Evolutionary conservation across 2,888 invertebrate species (phyloP).

Genomic region (Drosophila merina): DNA sequence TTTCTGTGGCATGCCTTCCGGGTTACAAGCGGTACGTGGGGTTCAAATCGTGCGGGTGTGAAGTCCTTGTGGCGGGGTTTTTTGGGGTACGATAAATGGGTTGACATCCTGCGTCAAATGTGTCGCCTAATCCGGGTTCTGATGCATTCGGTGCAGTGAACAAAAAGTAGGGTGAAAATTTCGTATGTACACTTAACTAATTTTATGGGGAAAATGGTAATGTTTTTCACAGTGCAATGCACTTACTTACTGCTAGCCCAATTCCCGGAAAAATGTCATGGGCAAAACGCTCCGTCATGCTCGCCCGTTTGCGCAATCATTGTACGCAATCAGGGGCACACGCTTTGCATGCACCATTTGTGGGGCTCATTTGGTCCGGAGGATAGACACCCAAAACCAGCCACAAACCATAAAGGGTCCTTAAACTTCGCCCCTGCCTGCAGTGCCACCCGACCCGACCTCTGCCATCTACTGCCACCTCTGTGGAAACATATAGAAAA

Average conservation of each 20-base stretch:
- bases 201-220: too few species aligned
- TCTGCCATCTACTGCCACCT: too few species aligned
- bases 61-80: constrained; percentile 8
- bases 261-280: constrained; percentile 57
- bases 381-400: constrained; percentile 26
- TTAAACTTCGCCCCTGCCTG: background rate
- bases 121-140: constrained; percentile 17
- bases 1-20: constrained; percentile 44
- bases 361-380: constrained; percentile 47
- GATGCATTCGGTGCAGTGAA: constrained; percentile 1
- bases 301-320: constrained; percentile 55
- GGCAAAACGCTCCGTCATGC: constrained; percentile 53
- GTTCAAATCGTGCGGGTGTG: constrained; percentile 15
- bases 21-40: constrained; percentile 49
- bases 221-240: constrained; percentile 17
- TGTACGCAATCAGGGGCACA: constrained; percentile 50
- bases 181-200: too few species aligned
- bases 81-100: constrained; percentile 26
- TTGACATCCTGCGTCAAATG: constrained; percentile 12
- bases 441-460: background rate
- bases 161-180: background rate
- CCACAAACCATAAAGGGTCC: constrained; percentile 31
- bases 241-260: constrained; percentile 50
- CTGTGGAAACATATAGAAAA: constrained; percentile 52
- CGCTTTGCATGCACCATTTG: constrained; percentile 55